Conservation (phyloP, 2,888 invertebrate genomes). For the Chrysomela aeneicollis region DNA sequence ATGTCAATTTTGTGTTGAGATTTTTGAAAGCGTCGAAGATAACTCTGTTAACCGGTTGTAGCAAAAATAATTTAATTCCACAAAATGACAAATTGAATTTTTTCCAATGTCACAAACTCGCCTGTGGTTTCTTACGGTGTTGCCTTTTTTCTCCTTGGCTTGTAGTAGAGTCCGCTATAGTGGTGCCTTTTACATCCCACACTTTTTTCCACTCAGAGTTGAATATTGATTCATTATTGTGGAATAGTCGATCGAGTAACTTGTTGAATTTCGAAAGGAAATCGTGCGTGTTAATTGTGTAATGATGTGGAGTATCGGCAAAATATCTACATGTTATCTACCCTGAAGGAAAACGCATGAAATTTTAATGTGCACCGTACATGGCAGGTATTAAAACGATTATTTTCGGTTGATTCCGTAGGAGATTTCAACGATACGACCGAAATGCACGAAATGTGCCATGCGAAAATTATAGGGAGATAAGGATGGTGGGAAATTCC, state of each 20-base stretch:
- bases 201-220: too few species aligned
- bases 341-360: background rate
- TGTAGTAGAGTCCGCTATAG: too few species aligned
- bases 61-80: too few species aligned
- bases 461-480: background rate
- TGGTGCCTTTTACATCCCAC: too few species aligned
- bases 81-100: too few species aligned
- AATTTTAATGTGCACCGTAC: background rate
- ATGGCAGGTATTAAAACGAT: constrained; percentile 5
- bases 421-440: background rate
- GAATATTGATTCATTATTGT: background rate
- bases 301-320: background rate
- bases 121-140: too few species aligned
- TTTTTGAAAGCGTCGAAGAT: too few species aligned
- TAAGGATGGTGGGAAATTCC: background rate
- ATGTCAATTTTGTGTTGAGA: too few species aligned
- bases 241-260: background rate
- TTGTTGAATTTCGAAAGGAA: background rate
- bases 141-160: too few species aligned
- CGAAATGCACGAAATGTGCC: background rate
- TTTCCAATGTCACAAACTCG: too few species aligned
- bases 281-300: background rate
- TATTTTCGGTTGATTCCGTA: background rate
- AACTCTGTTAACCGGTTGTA: too few species aligned
- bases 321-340: background rate